Percentiles rank a stretch among this genome's conserved stretches.
These are phyloP conservation scores for Bombus confusus DNA, from an alignment of 1,140 invertebrate genomes.

Conservation along the genomic window DNA sequence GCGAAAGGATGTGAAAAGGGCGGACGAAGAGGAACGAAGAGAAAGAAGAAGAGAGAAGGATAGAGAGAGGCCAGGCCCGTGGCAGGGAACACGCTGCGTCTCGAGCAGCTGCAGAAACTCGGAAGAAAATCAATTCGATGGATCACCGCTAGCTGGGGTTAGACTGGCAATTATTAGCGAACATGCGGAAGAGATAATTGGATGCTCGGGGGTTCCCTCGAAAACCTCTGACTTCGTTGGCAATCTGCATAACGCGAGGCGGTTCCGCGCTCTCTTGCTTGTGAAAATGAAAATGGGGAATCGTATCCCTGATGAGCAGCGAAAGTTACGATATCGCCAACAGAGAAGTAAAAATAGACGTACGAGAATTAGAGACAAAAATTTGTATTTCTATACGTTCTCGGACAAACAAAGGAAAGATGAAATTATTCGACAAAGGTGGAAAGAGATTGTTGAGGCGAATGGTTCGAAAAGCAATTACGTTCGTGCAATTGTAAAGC, in stretches of 20 bases:
- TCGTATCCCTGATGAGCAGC: background rate
- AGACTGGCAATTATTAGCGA: conserved; percentile 60
- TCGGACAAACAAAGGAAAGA: no score
- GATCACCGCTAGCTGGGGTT: conserved; percentile 21
- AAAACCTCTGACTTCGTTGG: conserved; percentile 6
- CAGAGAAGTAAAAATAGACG: background rate
- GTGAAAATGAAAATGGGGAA: background rate
- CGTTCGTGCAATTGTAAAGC: no score
- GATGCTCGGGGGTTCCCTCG: conserved; percentile 49
- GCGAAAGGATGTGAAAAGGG: background rate
- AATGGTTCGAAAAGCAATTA: no score
- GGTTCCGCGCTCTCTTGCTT: background rate
- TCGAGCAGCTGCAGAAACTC: conserved; percentile 39
- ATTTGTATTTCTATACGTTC: no score
- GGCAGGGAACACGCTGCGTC: background rate
- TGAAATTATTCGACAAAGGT: no score
- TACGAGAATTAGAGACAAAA: background rate
- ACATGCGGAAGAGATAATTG: conserved; percentile 71
- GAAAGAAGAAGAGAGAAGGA: background rate
- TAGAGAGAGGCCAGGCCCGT: background rate
- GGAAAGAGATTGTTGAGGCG: no score
- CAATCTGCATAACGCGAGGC: background rate
- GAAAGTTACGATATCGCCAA: background rate
- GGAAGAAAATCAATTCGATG: conserved; percentile 36
- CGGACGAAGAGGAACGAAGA: background rate